phyloP scores from a whole-genome alignment of 2,888 invertebrate genomes.

The Orthosia gracilis region DNA sequence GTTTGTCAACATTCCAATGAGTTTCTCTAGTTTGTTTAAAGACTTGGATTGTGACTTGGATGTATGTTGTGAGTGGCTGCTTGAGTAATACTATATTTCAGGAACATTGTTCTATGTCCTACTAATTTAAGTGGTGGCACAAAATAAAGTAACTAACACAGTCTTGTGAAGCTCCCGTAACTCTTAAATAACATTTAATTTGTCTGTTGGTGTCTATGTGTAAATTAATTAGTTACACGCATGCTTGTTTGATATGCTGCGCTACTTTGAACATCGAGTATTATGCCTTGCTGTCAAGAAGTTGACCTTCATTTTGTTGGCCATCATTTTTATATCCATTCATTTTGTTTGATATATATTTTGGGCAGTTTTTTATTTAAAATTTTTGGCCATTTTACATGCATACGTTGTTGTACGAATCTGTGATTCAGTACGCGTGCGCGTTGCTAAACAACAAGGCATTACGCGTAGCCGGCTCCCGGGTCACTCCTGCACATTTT shows the following conservation, averaged over 20 bases:
- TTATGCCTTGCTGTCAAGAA: conserved; percentile 95
- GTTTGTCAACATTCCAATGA: conserved; percentile 22
- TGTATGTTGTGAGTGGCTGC: conserved; percentile 35
- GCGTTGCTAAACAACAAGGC: conserved; percentile 88
- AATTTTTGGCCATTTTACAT: conserved; percentile 88
- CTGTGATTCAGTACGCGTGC: conserved; percentile 84
- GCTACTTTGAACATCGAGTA: conserved; percentile 88
- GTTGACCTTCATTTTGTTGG: conserved; percentile 98
- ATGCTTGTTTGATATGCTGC: conserved; percentile 90
- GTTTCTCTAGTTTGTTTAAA: conserved; percentile 17
- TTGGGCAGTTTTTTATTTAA: conserved; percentile 86
- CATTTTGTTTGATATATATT: conserved; percentile 90
- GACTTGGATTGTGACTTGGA: no score
- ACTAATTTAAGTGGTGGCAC: conserved; percentile 53
- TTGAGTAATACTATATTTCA: conserved; percentile 16
- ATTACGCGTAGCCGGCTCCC: conserved; percentile 88
- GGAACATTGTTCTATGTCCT: conserved; percentile 24
- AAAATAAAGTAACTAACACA: conserved; percentile 51
- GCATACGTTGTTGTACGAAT: conserved; percentile 85
- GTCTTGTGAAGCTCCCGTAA: conserved; percentile 29
- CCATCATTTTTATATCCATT: conserved; percentile 94
- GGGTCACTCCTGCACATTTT: conserved; percentile 90
- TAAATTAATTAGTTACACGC: conserved; percentile 81
- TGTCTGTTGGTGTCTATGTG: conserved; percentile 73
- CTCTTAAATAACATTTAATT: conserved; percentile 47